phyloP scores from a whole-genome alignment of 30 jellyfish, hydroid and myxozoan species.

The Sanderia malayensis region DNA sequence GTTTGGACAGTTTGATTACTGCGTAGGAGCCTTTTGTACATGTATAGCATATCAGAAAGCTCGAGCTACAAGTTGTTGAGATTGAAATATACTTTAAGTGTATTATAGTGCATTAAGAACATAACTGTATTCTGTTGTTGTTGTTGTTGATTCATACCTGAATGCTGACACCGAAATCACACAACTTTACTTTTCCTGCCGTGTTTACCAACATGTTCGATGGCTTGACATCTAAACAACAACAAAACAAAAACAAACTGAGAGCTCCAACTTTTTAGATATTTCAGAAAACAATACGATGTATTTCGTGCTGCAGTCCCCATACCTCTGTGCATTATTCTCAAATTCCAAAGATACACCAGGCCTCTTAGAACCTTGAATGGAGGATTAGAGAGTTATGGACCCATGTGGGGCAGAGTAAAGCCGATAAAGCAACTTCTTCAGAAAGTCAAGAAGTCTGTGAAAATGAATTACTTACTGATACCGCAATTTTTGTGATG shows the following conservation, averaged over 20 bases:
- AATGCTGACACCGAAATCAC: constrained; percentile 99
- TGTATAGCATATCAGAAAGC: too few relatives aligned
- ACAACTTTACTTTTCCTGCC: constrained; percentile 78
- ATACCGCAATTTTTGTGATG: constrained; percentile 76
- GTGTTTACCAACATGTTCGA: constrained; percentile 84
- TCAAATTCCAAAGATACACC: constrained; percentile 85
- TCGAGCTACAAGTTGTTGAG: too few relatives aligned
- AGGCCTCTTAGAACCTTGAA: constrained; percentile 88
- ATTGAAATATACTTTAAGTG: too few relatives aligned
- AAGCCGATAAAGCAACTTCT: too few relatives aligned
- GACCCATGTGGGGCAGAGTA: too few relatives aligned
- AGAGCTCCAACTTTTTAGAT: too few relatives aligned
- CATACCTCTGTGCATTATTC: constrained; percentile 95
- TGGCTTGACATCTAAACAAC: constrained; percentile 85
- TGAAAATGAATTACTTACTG: constrained; percentile 61
- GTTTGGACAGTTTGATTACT: too few relatives aligned
- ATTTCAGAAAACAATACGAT: not conserved
- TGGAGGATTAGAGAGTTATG: not conserved
- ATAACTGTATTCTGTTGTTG: too few relatives aligned
- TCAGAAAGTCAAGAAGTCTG: too few relatives aligned
- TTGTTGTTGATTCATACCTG: constrained; percentile 85
- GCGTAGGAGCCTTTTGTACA: too few relatives aligned
- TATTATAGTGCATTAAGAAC: too few relatives aligned
- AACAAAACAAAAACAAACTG: too few relatives aligned
- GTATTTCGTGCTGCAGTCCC: not conserved